Percentiles rank a stretch among this genome's conserved stretches.
Evolutionary conservation across 2,113 vertebrate species (phyloP).

Genomic region (Callochromis pleurospilus): DNA sequence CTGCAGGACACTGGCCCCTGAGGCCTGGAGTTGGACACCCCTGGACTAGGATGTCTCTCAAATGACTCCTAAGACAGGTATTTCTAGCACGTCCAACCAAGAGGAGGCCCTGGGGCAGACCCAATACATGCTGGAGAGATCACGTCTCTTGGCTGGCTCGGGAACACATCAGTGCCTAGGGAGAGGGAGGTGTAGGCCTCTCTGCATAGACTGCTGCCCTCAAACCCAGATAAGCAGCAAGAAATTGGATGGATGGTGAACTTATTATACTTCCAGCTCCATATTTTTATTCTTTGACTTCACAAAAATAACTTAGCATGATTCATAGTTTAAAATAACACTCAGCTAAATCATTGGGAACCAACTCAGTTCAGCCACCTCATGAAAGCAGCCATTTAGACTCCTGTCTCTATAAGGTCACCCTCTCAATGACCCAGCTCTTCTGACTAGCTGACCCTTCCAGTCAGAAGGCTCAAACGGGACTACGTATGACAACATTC

Average conservation of each 20-base stretch:
- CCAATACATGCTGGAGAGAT: neutral
- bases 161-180: neutral
- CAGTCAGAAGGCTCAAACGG: neutral
- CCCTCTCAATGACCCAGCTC: neutral
- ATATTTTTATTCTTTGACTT: neutral
- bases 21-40: neutral
- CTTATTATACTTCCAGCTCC: neutral
- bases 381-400: neutral
- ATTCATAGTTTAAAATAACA: neutral
- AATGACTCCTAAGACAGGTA: neutral
- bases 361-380: neutral
- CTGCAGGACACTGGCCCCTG: rapidly evolving
- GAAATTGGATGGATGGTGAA: neutral
- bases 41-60: neutral
- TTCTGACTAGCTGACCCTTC: neutral
- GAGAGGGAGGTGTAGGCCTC: neutral
- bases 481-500: neutral
- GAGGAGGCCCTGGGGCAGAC: neutral
- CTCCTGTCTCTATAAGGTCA: neutral
- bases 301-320: neutral
- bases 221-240: neutral
- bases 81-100: neutral
- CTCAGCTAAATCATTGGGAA: neutral
- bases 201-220: neutral
- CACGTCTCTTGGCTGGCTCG: neutral